Evolutionary conservation across 2,888 invertebrate genomes (phyloP), one percentile per base, ranked within the genome.

Genomic region (Epirrhoe tristata): DNA sequence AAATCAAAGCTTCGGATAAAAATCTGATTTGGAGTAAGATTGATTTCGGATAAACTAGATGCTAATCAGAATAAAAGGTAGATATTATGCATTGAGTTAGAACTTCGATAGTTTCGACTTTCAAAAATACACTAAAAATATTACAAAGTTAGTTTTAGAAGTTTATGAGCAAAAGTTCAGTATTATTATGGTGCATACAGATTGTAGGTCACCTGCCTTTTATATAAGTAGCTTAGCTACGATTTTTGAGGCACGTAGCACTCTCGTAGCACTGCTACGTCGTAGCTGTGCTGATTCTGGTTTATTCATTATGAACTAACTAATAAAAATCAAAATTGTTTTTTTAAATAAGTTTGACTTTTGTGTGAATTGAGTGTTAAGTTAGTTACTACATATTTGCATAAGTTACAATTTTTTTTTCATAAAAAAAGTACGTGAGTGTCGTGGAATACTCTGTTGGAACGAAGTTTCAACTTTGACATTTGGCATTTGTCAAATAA

Each of bases 11-110:
- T 81, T 82, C 73, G 72, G 69, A 71, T 71, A 71, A 74, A 79
- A 82, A 80, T 81, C 81, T 81, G 87, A 87, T 86, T 86, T 81
- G 59, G 60, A 73, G 74, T 70, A 71, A 81, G 86, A 90, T 89
- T 89, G 88, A 88, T 88, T 87, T 88, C 75, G 83, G 84, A 87
- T 88, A 86, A 86, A 85, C 61, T 81, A 72, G 71, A 76, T 76
- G 67, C 77, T 82, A 84, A 87, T 87, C 82, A 74, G 75, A 81
- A 84, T 86, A 79, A 86, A 84, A 85, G 82, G 70, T 78, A 78
- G 58, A 58, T 70, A 58, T 62, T 67, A 58, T 56, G 51, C 67
- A 69, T 60, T 67, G 46, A 43, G 51, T 63, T 43, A 54, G 48
- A 58, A 51, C 14, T 6, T 36, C 36, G 48, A 16, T 43, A 12